Evolutionary conservation across 2,797 vertebrate genomes (phyloP).

Genomic region (Sphenodon punctatus): DNA sequence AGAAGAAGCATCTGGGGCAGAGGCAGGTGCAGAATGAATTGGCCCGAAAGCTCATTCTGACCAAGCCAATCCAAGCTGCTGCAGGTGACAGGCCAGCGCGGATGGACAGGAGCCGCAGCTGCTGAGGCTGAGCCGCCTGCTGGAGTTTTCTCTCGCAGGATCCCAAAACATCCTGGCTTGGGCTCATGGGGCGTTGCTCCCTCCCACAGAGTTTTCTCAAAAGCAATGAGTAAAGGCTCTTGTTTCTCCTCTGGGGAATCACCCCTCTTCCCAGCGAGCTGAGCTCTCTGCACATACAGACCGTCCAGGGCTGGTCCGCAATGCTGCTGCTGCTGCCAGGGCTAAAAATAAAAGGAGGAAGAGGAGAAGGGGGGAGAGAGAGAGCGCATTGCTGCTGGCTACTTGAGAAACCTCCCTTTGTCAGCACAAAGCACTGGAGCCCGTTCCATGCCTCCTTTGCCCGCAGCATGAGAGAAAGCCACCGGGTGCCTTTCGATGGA

Average conservation of each 20-base stretch:
- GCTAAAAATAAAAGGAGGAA: conserved; percentile 1
- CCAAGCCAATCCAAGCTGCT: background rate
- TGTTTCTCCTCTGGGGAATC: too few species aligned
- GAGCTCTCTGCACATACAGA: background rate
- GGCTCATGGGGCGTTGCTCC: too few species aligned
- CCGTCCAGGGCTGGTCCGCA: background rate
- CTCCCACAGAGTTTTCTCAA: too few species aligned
- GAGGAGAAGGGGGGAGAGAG: rapidly evolving
- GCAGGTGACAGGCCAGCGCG: conserved; percentile 12
- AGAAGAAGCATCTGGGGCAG: background rate
- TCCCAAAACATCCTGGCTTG: too few species aligned
- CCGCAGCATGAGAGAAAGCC: too few species aligned
- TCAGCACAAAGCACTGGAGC: background rate
- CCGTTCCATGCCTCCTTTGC: too few species aligned
- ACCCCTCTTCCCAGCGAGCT: too few species aligned
- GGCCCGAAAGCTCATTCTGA: background rate
- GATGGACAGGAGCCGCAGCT: background rate
- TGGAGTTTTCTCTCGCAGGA: background rate
- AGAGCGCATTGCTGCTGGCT: too few species aligned
- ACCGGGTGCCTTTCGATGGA: too few species aligned
- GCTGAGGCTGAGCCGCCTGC: background rate
- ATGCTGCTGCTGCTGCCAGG: rapidly evolving
- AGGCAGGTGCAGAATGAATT: background rate
- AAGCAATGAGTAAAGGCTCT: too few species aligned
- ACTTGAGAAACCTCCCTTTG: background rate